Base-by-base conservation (phyloP, 2,113 vertebrate species). In the Eptesicus fuscus region DNA sequence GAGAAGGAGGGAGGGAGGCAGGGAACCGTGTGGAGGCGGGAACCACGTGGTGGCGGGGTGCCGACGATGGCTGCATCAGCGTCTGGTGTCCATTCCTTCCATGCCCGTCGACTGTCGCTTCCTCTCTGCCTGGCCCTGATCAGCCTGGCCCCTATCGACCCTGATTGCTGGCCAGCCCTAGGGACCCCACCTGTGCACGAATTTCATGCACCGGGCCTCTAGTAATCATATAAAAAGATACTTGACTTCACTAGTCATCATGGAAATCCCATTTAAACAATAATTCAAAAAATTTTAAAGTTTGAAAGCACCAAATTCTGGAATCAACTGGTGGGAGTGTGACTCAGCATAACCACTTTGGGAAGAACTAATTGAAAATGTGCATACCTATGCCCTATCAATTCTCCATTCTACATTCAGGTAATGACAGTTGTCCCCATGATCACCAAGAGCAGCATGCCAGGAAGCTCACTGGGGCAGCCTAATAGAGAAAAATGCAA, bases 181-280 rank as follows among this genome's bases (percentile, higher is more conserved):
- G 51, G 17, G 17, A 53, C 17, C 51, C 51, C 51, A 53, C 51
- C 51, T 7, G 17, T 53, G 51, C 47, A 53, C 1, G 17, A 53
- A 53, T 53, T 53, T 53, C 51, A 53, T 53, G 51, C 51, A 18
- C 51, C 6, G 5, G 51, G 17, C 51, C 51, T 53, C 51, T 53
- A 53, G 51, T 53, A 18, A 17, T 53, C 17, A 53, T 53, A 53
- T 22, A 11, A 95, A 76, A 87, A 67, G 44, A 67, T 51, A 76
- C 4, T 70, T 23, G 59, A 51, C n/a, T 1, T 76, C 51, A 95
- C 9, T 76, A 83, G n/a, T 67, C 30, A 69, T 74, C 77, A 71
- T 17, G 53, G 91, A 91, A 91, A 88, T 67, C 11, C 59, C 30
- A 53, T 61, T 91, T 94, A 91, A 80, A 65, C 59, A n/a, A 73